These are phyloP conservation scores for Geophilus truncorum DNA, from an alignment of 2,888 invertebrate genomes.

Conservation along the genomic window DNA sequence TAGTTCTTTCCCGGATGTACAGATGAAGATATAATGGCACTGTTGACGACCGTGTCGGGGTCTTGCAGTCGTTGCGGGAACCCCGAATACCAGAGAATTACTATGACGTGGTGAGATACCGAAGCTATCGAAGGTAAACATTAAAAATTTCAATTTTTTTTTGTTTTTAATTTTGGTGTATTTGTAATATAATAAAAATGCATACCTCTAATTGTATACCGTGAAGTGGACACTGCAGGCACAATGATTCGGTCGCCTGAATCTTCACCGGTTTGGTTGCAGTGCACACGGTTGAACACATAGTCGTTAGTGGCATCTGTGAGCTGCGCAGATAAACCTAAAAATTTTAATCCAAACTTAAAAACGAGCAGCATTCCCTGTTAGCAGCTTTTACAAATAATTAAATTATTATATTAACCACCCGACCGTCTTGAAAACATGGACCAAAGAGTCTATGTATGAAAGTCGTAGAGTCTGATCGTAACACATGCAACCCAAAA, in stretches of 20 bases:
- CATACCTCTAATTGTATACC: not conserved
- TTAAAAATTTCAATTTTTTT: no score
- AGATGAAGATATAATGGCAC: conserved; percentile 33
- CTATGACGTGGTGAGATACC: conserved; percentile 29
- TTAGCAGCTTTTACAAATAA: no score
- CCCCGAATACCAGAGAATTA: conserved; percentile 36
- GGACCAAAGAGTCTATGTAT: no score
- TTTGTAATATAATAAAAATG: not conserved
- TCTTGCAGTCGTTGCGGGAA: conserved; percentile 32
- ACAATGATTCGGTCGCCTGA: conserved; percentile 19
- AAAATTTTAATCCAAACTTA: no score
- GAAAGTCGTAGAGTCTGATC: no score
- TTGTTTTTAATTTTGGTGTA: no score
- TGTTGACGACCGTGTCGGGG: conserved; percentile 34
- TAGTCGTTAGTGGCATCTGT: conserved; percentile 27
- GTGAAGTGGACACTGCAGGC: conserved; percentile 5
- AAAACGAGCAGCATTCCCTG: no score
- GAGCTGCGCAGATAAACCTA: conserved; percentile 18
- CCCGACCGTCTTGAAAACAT: no score
- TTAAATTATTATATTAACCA: no score
- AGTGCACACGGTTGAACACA: conserved; percentile 25
- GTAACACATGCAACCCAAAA: no score
- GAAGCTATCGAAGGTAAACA: no score
- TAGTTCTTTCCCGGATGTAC: conserved; percentile 35
- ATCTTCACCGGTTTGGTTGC: conserved; percentile 16